These are phyloP conservation scores for Epinephelus fuscoguttatus DNA, from an alignment of 2,113 vertebrate genomes.

Conservation along the genomic window DNA sequence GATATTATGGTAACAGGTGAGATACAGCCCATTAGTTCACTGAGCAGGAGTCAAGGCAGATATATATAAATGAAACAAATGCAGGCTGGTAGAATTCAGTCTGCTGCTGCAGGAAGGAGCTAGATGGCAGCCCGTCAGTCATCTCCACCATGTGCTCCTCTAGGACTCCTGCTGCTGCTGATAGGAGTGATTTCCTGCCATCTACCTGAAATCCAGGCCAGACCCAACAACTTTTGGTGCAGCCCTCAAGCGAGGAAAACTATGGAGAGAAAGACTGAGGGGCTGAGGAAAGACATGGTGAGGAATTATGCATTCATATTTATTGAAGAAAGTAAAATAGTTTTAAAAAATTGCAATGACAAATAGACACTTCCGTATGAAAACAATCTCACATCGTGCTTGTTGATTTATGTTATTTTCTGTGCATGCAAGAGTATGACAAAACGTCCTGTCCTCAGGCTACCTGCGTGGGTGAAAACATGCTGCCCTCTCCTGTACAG, in stretches of 20 bases:
- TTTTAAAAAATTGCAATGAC: background rate
- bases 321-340: background rate
- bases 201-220: slow-evolving; percentile 45
- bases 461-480: slow-evolving; percentile 42
- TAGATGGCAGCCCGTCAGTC: slow-evolving; percentile 27
- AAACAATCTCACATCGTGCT: background rate
- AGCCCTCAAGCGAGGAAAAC: background rate
- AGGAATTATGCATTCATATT: slow-evolving; percentile 12
- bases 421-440: background rate
- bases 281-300: slow-evolving; percentile 53
- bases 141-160: background rate
- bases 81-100: background rate
- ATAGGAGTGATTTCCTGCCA: slow-evolving; percentile 59
- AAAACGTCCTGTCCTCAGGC: slow-evolving; percentile 34
- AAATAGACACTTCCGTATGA: background rate
- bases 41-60: too few species aligned
- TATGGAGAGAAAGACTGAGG: background rate
- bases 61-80: background rate
- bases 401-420: background rate
- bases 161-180: slow-evolving; percentile 73
- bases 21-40: background rate
- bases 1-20: too few species aligned
- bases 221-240: slow-evolving; percentile 66
- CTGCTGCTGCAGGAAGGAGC: background rate
- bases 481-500: slow-evolving; percentile 49